Percentiles rank a stretch among this genome's conserved stretches.
phyloP scores from a whole-genome alignment of 2,888 invertebrate genomes.

The Nasonovia ribisnigri region DNA sequence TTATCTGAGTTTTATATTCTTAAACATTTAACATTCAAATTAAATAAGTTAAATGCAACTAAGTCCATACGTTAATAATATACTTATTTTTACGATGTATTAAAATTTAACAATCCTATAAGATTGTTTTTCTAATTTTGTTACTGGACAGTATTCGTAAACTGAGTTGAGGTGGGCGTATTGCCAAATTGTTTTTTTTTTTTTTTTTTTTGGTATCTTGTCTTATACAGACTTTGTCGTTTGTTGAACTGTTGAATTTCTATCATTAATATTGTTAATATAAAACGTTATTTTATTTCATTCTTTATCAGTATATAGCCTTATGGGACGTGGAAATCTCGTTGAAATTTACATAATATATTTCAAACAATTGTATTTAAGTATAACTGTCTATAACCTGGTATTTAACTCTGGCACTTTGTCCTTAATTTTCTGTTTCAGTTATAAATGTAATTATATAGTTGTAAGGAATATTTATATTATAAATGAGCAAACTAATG shows the following conservation, averaged over 20 bases:
- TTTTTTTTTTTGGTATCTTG: not conserved
- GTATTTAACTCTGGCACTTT: not conserved
- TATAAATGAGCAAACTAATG: conserved; percentile 19
- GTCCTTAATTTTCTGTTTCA: conserved; percentile 13
- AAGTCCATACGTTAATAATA: not conserved
- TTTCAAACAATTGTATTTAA: not conserved
- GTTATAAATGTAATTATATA: conserved; percentile 33
- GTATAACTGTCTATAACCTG: not conserved
- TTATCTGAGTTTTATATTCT: not conserved
- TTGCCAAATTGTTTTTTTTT: not conserved
- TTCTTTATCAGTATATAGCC: conserved; percentile 1
- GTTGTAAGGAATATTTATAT: conserved; percentile 43
- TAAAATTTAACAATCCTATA: not conserved
- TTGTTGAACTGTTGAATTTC: not conserved
- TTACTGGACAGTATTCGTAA: not conserved
- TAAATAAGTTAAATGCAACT: not conserved
- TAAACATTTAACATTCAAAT: not conserved
- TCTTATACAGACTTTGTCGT: not conserved
- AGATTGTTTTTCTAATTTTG: not conserved
- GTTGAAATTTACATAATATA: conserved; percentile 7
- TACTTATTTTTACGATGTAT: not conserved
- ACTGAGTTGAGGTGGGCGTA: not conserved
- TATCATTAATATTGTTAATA: not conserved
- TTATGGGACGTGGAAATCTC: not conserved
- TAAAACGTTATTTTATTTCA: not conserved